A percentile compares a stretch with the other conserved stretches of the same genome.
Evolutionary conservation across 2,113 vertebrate genomes (phyloP).

Genomic region (Piprites chloris): DNA sequence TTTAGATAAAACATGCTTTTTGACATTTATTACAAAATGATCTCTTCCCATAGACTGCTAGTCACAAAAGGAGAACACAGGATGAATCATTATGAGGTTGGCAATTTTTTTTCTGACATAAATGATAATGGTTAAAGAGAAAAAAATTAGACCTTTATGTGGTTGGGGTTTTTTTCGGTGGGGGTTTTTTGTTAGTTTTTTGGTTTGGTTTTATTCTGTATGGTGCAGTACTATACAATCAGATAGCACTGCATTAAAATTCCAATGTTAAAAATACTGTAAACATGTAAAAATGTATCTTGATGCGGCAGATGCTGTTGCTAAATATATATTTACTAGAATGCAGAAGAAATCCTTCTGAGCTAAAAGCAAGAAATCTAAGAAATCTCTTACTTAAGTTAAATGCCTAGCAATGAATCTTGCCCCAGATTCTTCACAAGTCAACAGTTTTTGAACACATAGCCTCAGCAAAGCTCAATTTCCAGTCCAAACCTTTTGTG

Average conservation of each 20-base stretch:
- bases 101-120: slow-evolving; percentile 53
- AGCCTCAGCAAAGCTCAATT: not conserved
- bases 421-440: not conserved
- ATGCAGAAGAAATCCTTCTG: not conserved
- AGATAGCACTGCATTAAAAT: slow-evolving; percentile 37
- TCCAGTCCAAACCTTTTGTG: not conserved
- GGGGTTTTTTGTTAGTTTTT: not conserved
- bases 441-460: not conserved
- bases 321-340: slow-evolving; percentile 22
- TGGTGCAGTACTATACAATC: slow-evolving; percentile 31
- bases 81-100: slow-evolving; percentile 61
- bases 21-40: slow-evolving; percentile 73
- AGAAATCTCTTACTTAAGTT: not conserved
- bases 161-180: not conserved
- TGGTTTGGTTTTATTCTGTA: not conserved
- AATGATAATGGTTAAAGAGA: not conserved
- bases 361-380: not conserved
- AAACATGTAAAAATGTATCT: slow-evolving; percentile 13
- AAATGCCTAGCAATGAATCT: not conserved
- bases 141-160: not conserved
- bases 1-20: slow-evolving; percentile 72
- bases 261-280: slow-evolving; percentile 15
- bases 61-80: not conserved
- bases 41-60: slow-evolving; percentile 42
- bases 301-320: not conserved